Evolutionary conservation across 2,888 invertebrate species (phyloP), one percentile per base, ranked within the genome.

Genomic region (Argyresthia albistria): DNA sequence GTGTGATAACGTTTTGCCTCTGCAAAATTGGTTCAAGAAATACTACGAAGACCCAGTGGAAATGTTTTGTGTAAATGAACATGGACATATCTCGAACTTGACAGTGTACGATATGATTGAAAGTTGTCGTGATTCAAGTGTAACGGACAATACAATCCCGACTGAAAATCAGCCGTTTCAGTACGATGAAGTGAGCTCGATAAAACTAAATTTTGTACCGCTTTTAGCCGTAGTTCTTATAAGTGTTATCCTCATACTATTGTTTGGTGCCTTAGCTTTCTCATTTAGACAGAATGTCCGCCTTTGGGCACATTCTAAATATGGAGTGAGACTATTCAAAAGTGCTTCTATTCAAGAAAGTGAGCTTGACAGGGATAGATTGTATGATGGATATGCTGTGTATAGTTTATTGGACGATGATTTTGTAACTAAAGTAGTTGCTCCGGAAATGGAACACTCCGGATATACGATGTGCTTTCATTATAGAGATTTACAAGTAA

Each of bases 301-400:
- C 47, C 84, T 95, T 55, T 95, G 95, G 94, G 92, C 93, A 11
- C 93, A 94, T 76, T 91, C 93, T 50, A 92, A 91, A 61, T 96
- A 94, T 75, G 95, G 95, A 46, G 90, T 95, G 36, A 89, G 95
- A 55, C 84, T 95, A 59, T 93, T 94, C 69, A 92, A 92, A 80
- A 90, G 90, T 73, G 79, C 83, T 61, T 83, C 89, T 56, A 81
- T 89, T 55, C 86, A 88, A 63, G 88, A 88, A 61, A 89, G 89
- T 71, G 88, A 91, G 65, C 73, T 91, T 35, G 88, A 90, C 67
- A 80, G 88, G 61, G 93, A 93, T 67, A 90, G 93, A 60, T 86
- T 94, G 52, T 96, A 94, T 78, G 96, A 97, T 80, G 95, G 95
- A 57, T 97, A 96, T 78, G 91, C 97, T 70, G 92, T 95, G 51